A percentile compares a stretch with the other conserved stretches of the same genome.
Conservation (phyloP, 2,797 vertebrate genomes). For the Diglossa cyanea region DNA sequence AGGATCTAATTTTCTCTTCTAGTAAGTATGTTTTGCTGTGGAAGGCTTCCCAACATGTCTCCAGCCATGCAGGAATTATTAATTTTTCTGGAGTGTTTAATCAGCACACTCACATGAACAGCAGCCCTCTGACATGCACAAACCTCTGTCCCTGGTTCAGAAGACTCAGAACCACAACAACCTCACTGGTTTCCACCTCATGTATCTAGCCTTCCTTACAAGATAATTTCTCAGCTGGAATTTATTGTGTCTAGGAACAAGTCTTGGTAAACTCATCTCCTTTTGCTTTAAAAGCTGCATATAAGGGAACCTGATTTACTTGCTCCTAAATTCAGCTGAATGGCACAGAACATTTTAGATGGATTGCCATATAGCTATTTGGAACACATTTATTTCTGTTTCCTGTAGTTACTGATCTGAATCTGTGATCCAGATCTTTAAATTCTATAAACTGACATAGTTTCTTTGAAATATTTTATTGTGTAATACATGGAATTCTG, state of each 20-base stretch:
- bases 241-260: background rate
- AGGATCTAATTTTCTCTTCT: background rate
- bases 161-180: background rate
- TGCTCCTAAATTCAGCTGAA: background rate
- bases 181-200: background rate
- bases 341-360: background rate
- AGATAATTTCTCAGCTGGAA: background rate
- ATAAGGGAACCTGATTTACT: background rate
- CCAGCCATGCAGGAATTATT: background rate
- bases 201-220: background rate
- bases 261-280: background rate
- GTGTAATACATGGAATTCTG: background rate
- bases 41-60: background rate
- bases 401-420: background rate
- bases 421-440: background rate
- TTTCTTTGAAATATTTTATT: background rate
- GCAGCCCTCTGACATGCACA: background rate
- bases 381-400: background rate
- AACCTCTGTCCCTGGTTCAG: background rate
- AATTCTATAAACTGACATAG: background rate
- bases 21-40: background rate
- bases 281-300: background rate
- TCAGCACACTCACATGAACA: background rate
- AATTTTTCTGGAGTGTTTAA: background rate
- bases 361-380: background rate